These are phyloP conservation scores for Pachliopta kotzebuea DNA, from an alignment of 2,888 invertebrate genomes.

Conservation along the genomic window DNA sequence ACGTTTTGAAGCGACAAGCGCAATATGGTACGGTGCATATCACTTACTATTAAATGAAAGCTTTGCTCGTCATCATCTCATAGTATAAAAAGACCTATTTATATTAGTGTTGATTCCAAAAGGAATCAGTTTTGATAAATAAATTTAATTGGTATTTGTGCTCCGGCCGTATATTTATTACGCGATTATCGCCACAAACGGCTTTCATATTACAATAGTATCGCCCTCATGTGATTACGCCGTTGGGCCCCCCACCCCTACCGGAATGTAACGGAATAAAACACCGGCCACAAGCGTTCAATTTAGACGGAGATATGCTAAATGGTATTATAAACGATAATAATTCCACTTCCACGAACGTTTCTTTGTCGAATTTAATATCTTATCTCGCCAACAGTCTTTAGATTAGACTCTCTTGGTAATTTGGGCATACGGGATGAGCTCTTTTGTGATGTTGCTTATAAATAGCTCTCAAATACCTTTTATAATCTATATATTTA, in stretches of 20 bases:
- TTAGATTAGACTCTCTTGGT: constrained; percentile 18
- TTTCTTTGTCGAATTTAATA: constrained; percentile 35
- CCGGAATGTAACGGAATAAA: constrained; percentile 28
- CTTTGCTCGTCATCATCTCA: too few species aligned
- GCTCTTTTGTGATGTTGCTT: constrained; percentile 27
- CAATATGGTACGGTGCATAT: too few species aligned
- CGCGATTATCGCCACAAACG: constrained; percentile 43
- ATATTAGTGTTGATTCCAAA: too few species aligned
- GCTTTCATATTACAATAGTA: constrained; percentile 38
- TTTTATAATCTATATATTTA: constrained; percentile 19
- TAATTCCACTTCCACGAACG: constrained; percentile 31
- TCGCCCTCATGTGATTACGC: constrained; percentile 40
- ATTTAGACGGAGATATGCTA: constrained; percentile 37
- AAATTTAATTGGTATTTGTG: constrained; percentile 7
- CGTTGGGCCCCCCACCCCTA: constrained; percentile 34
- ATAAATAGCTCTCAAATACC: constrained; percentile 17
- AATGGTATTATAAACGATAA: constrained; percentile 35
- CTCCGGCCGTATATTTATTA: constrained; percentile 37
- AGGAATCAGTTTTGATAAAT: too few species aligned
- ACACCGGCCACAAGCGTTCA: constrained; percentile 32
- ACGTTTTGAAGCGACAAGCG: too few species aligned
- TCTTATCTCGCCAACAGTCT: constrained; percentile 31
- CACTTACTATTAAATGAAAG: too few species aligned
- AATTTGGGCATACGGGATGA: constrained; percentile 24
- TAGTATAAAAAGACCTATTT: too few species aligned